These are phyloP conservation scores for Acanthopagrus latus DNA, from an alignment of 2,797 vertebrate genomes.

Conservation along the genomic window DNA sequence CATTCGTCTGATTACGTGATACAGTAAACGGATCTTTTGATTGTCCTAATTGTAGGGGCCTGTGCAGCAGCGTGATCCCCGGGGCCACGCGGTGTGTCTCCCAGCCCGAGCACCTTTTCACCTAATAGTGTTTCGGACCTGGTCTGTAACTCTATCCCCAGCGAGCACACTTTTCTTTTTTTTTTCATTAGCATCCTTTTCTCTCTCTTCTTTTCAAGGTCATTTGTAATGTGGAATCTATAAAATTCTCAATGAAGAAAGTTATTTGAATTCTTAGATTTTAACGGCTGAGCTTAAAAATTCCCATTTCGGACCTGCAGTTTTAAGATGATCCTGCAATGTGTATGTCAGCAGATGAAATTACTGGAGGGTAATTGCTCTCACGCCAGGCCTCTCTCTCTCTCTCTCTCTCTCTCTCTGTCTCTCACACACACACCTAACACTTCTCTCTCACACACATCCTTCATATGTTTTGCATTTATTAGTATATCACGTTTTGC, in stretches of 20 bases:
- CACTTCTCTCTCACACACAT: not conserved
- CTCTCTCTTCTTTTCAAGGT: constrained; percentile 78
- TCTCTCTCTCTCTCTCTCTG: constrained; percentile 10
- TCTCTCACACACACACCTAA: not conserved
- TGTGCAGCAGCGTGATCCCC: not conserved
- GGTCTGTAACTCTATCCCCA: constrained; percentile 73
- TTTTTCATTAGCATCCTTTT: constrained; percentile 75
- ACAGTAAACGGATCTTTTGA: constrained; percentile 69
- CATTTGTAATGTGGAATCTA: constrained; percentile 86
- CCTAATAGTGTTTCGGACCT: constrained; percentile 63
- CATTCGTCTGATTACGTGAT: constrained; percentile 69
- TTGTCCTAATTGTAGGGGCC: constrained; percentile 65
- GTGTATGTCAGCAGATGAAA: constrained; percentile 82
- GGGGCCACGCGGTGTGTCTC: too few relatives aligned
- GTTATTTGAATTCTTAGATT: constrained; percentile 89
- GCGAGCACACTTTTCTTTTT: constrained; percentile 54
- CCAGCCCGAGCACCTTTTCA: constrained; percentile 48
- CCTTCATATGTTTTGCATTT: constrained; percentile 1
- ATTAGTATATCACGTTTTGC: not conserved
- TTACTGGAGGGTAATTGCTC: constrained; percentile 77
- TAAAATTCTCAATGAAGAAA: constrained; percentile 87
- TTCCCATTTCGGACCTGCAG: constrained; percentile 82
- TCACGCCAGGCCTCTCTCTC: constrained; percentile 38
- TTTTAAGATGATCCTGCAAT: constrained; percentile 83
- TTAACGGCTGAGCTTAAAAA: constrained; percentile 86